Evolutionary conservation across 2,888 invertebrate genomes (phyloP).

Genomic region (Neoitamus cyanurus): DNA sequence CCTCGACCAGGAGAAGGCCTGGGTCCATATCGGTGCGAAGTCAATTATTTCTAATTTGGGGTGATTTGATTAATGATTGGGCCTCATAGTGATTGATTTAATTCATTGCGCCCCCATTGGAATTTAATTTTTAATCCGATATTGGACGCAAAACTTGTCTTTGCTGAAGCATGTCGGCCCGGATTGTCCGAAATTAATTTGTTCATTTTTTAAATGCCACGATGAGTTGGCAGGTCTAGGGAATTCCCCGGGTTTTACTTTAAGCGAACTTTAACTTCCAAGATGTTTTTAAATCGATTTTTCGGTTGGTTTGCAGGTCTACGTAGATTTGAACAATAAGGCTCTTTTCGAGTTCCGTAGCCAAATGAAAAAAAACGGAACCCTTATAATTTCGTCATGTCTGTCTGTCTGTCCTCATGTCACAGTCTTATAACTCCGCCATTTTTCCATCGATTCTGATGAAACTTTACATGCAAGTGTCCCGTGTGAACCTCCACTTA

Average conservation of each 20-base stretch:
- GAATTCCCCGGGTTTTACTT: not conserved
- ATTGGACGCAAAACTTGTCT: conserved; percentile 6
- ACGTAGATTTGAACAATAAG: no score
- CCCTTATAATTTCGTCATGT: no score
- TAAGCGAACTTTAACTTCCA: not conserved
- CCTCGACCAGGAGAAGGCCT: not conserved
- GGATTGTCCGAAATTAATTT: not conserved
- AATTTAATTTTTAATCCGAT: conserved; percentile 35
- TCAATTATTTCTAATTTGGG: conserved; percentile 61
- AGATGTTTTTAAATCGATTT: not conserved
- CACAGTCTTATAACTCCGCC: no score
- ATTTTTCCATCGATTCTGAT: no score
- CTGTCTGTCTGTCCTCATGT: no score
- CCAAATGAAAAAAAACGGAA: no score
- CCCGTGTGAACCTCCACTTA: no score
- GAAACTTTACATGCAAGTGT: no score
- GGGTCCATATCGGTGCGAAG: conserved; percentile 54
- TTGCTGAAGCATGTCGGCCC: not conserved
- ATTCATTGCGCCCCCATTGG: conserved; percentile 20
- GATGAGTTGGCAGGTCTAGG: not conserved
- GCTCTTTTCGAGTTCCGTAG: no score
- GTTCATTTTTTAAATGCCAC: not conserved
- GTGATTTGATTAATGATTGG: conserved; percentile 60
- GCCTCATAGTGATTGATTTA: conserved; percentile 28
- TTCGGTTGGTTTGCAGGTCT: not conserved